Evolutionary conservation across 2,113 vertebrate species (phyloP).

Genomic region (Hypanus sabinus): DNA sequence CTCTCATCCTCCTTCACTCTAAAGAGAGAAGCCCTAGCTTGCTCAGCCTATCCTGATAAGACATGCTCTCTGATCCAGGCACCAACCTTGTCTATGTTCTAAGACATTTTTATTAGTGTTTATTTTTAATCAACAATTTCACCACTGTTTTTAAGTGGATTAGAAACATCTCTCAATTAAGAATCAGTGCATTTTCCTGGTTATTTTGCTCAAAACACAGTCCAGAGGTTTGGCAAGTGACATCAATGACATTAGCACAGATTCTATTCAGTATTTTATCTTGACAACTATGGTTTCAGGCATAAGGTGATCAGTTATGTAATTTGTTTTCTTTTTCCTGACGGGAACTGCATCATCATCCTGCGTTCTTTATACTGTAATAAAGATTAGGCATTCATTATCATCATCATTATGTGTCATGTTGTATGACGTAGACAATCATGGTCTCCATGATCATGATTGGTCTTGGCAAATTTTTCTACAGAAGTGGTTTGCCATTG

Average conservation of each 20-base stretch:
- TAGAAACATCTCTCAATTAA: not conserved
- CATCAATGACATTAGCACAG: not conserved
- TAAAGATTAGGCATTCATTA: not conserved
- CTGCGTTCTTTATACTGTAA: not conserved
- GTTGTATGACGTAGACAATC: too few relatives aligned
- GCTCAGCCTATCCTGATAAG: too few relatives aligned
- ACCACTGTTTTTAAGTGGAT: not conserved
- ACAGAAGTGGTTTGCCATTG: too few relatives aligned
- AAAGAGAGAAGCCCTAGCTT: too few relatives aligned
- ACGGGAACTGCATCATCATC: not conserved
- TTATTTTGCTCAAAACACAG: not conserved
- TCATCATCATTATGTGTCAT: too few relatives aligned
- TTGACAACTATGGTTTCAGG: not conserved
- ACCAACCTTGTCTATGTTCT: too few relatives aligned
- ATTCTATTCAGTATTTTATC: not conserved
- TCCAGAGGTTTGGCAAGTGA: not conserved
- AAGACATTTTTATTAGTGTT: not conserved
- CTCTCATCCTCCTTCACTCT: too few relatives aligned
- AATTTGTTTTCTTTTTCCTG: not conserved
- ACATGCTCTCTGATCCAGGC: too few relatives aligned
- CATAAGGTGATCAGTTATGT: not conserved
- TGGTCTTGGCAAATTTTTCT: too few relatives aligned
- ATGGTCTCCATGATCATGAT: too few relatives aligned
- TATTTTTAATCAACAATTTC: not conserved
- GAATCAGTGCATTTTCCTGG: not conserved